These are phyloP conservation scores for Otolemur garnettii DNA, from an alignment of 2,113 vertebrate genomes.

Conservation along the genomic window DNA sequence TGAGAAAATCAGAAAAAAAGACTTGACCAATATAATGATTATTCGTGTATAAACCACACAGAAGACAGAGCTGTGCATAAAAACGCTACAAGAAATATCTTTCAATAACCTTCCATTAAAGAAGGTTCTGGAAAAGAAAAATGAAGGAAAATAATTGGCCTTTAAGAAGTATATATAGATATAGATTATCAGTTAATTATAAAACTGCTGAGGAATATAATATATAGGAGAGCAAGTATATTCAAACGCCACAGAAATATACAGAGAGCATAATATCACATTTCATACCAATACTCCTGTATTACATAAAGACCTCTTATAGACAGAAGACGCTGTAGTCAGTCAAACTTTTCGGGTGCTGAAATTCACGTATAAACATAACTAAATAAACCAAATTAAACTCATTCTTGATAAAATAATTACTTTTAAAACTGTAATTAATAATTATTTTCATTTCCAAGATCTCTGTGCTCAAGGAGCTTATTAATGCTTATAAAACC, in stretches of 20 bases:
- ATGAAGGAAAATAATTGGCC: background rate
- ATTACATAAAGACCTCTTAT: background rate
- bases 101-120: conserved; percentile 25
- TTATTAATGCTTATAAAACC: conserved; percentile 25
- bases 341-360: background rate
- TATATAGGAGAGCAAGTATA: background rate
- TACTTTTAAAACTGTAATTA: conserved; percentile 13
- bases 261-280: background rate
- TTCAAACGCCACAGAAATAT: conserved; percentile 11
- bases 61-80: background rate
- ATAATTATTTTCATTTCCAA: conserved; percentile 32
- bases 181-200: background rate
- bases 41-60: background rate
- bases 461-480: background rate
- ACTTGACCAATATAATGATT: background rate
- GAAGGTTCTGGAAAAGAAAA: background rate
- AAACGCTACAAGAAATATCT: background rate
- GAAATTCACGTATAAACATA: conserved; percentile 13
- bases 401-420: conserved; percentile 22
- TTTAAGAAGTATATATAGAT: background rate
- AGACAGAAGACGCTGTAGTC: conserved; percentile 38
- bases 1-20: background rate
- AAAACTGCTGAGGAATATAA: conserved; percentile 21
- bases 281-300: background rate
- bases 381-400: conserved; percentile 22